Percentiles rank a stretch among this genome's conserved stretches.
Evolutionary conservation across 2,888 invertebrate species (phyloP).

Genomic region (Drosophila meridiana): DNA sequence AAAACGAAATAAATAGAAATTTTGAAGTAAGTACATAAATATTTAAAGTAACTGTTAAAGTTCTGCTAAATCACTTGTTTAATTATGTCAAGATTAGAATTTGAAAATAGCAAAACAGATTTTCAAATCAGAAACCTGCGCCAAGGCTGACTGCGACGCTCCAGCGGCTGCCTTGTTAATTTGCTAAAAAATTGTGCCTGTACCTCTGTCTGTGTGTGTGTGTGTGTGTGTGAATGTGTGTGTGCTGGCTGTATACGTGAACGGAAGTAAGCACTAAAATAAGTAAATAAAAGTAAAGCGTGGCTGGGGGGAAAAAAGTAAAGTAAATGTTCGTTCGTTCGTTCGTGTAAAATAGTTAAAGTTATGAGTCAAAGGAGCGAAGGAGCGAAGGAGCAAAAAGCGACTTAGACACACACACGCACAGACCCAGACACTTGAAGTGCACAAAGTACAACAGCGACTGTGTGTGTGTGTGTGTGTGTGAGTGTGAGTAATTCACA

Average conservation of each 20-base stretch:
- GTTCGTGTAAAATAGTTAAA: constrained; percentile 75
- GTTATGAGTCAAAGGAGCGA: constrained; percentile 65
- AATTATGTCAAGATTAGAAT: background rate
- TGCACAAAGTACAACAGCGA: constrained; percentile 34
- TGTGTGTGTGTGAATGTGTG: constrained; percentile 14
- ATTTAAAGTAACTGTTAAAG: background rate
- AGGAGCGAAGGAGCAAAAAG: constrained; percentile 63
- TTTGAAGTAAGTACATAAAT: background rate
- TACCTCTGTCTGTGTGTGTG: background rate
- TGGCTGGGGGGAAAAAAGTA: constrained; percentile 20
- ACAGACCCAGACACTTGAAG: constrained; percentile 32
- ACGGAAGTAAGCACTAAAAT: constrained; percentile 61
- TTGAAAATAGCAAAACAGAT: background rate
- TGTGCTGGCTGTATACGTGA: constrained; percentile 16
- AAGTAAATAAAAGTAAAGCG: constrained; percentile 64
- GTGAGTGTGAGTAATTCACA: constrained; percentile 70
- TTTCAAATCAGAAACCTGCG: background rate
- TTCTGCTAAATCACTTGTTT: background rate
- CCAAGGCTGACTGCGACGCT: background rate
- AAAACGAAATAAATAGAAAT: background rate
- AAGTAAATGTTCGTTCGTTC: constrained; percentile 56
- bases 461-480: constrained; percentile 17
- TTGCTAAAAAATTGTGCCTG: constrained; percentile 45
- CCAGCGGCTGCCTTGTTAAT: constrained; percentile 55
- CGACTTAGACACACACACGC: constrained; percentile 41